Base-by-base conservation (phyloP, 1,140 invertebrate genomes). In the Gryon sp. region DNA sequence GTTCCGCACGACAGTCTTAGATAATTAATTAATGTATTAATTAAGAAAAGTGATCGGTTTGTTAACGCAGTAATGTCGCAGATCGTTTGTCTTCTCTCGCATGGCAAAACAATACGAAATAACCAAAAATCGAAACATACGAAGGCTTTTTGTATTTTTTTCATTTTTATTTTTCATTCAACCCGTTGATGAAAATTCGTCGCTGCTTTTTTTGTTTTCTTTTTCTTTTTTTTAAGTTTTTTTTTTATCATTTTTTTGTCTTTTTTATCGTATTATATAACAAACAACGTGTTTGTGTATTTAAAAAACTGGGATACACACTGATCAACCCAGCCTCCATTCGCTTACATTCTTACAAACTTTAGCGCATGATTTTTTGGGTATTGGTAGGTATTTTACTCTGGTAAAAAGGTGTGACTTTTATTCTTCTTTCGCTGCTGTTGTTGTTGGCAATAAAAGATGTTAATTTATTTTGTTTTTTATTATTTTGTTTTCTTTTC, bases 111-210 rank as follows among this genome's bases (percentile, higher is more conserved):
- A 41, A 55, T 52, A 43, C 48, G 73, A 78, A 80, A 63, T 70
- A 81, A 80, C 81, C 79, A 85, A 87, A 84, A 82, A 79, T 84
- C 65, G 75, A 82, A 81, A 78, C 83, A 80, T 86, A 79, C 60
- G 60, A 87, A 87, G 84, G 83, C 85, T 87, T 85, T 85, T 79
- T 84, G 73, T 74, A 86, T 62, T 4, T 52, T 83, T 86, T 85
- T 63, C 83, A 32, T 41, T 60, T 86, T 86, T 86, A 85, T 88
- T 86, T 83, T 79, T 83, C 82, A 83, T 85, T 87, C 82, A 88
- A 87, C 82, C 83, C 75, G 83, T 80, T 81, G 60, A 81, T 84
- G 82, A 83, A 85, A 84, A 87, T 73, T 85, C 81, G 81, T 84
- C 81, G 80, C 82, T 81, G 79, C n/a, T n/a, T n/a, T n/a, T n/a